phyloP scores from a whole-genome alignment of 2,113 vertebrate genomes.

The Astur gentilis region DNA sequence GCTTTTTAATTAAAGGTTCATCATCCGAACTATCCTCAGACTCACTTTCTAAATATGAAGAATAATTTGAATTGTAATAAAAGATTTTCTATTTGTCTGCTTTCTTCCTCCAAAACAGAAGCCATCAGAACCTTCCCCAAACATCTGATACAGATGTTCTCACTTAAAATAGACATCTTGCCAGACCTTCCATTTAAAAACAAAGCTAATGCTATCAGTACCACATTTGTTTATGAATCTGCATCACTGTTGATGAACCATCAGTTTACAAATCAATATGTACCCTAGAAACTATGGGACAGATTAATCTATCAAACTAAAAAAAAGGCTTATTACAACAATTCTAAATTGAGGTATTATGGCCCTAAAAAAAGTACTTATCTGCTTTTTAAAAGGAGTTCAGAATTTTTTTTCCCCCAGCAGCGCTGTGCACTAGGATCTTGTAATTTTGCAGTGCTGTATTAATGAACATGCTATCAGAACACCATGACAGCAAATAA shows the following conservation, averaged over 20 bases:
- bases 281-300: not conserved
- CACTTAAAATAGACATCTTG: not conserved
- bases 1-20: conserved; percentile 89
- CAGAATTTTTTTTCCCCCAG: not conserved
- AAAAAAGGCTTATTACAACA: not conserved
- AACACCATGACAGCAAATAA: not conserved
- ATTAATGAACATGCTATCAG: not conserved
- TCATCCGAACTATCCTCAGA: conserved; percentile 91
- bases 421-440: rapidly evolving
- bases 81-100: not conserved
- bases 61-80: not conserved
- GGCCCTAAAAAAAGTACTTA: not conserved
- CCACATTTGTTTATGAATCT: not conserved
- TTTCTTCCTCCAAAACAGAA: not conserved
- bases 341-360: not conserved
- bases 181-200: not conserved
- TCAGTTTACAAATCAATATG: not conserved
- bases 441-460: not conserved
- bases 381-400: not conserved
- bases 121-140: not conserved
- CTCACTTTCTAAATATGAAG: conserved; percentile 74
- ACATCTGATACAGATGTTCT: not conserved
- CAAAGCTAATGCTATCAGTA: not conserved
- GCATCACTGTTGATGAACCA: not conserved
- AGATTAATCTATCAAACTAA: not conserved